A percentile compares a stretch with the other conserved stretches of the same genome.
phyloP scores from a whole-genome alignment of 2,797 vertebrate genomes.

The Poecile montanus region DNA sequence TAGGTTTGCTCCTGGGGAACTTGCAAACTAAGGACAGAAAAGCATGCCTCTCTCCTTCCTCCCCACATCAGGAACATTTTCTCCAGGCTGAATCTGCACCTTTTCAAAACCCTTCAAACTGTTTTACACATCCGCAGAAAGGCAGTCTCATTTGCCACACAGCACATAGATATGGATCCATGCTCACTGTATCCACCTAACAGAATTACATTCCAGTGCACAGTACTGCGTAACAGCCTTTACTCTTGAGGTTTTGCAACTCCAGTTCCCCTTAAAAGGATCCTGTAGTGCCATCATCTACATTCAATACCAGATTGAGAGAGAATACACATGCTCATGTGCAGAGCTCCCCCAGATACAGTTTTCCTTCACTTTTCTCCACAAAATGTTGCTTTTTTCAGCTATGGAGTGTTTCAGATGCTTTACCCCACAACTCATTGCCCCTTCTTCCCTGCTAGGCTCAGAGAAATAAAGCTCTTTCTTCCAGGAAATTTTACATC shows the following conservation, averaged over 20 bases:
- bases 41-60: background rate
- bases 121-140: background rate
- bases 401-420: background rate
- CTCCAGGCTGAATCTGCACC: background rate
- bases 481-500: background rate
- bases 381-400: background rate
- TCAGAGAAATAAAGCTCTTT: conserved; percentile 1
- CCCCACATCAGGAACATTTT: background rate
- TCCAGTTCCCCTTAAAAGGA: background rate
- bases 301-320: background rate
- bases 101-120: background rate
- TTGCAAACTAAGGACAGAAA: background rate
- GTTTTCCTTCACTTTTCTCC: background rate
- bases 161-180: background rate
- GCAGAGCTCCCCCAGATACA: background rate
- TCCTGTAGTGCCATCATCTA: background rate
- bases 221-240: background rate
- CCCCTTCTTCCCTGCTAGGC: background rate
- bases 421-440: background rate
- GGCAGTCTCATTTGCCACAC: background rate
- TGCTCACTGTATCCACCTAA: background rate
- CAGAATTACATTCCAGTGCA: background rate
- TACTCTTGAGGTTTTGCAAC: background rate
- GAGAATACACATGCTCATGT: background rate
- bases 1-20: background rate